A percentile compares a stretch with the other conserved stretches of the same genome.
Evolutionary conservation across 2,113 vertebrate species (phyloP).

Genomic region (Coryphaenoides rupestris): DNA sequence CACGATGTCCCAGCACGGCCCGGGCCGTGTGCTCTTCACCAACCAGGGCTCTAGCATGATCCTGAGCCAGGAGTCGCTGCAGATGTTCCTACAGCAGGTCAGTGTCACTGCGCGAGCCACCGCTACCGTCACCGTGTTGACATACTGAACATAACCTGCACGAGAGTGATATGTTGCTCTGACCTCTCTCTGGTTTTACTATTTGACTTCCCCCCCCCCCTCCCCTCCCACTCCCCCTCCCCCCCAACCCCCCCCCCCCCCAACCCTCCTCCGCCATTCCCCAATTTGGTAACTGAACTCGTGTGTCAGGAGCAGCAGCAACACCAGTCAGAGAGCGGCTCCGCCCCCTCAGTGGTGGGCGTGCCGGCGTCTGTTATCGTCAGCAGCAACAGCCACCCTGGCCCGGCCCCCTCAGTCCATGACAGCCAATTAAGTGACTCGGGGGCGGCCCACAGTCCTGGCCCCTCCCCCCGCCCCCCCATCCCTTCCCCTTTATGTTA

Average conservation of each 20-base stretch:
- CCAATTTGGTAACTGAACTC: constrained; percentile 69
- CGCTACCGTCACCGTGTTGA: constrained; percentile 14
- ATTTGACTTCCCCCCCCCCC: constrained; percentile 56
- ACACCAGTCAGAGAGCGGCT: constrained; percentile 73
- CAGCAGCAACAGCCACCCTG: constrained; percentile 78
- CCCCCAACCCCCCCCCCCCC: constrained; percentile 34
- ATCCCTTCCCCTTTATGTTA: constrained; percentile 63
- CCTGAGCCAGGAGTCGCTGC: constrained; percentile 87
- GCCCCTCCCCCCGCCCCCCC: constrained; percentile 70
- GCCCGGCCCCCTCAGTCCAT: constrained; percentile 69
- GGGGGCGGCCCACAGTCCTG: constrained; percentile 63
- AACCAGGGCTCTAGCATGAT: constrained; percentile 78
- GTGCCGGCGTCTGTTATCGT: constrained; percentile 90
- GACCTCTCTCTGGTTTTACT: constrained; percentile 63
- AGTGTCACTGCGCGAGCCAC: constrained; percentile 26
- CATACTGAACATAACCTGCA: constrained; percentile 50
- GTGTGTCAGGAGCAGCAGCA: constrained; percentile 80
- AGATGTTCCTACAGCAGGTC: constrained; percentile 96
- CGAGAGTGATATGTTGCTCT: constrained; percentile 52
- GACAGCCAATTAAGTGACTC: constrained; percentile 70
- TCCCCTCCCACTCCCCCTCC: background rate
- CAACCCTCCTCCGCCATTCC: constrained; percentile 41
- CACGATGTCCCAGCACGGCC: constrained; percentile 80
- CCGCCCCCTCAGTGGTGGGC: constrained; percentile 76
- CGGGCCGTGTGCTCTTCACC: constrained; percentile 87